Conservation (phyloP, 1,140 invertebrate genomes). For the Anagrus nilaparvatae region DNA sequence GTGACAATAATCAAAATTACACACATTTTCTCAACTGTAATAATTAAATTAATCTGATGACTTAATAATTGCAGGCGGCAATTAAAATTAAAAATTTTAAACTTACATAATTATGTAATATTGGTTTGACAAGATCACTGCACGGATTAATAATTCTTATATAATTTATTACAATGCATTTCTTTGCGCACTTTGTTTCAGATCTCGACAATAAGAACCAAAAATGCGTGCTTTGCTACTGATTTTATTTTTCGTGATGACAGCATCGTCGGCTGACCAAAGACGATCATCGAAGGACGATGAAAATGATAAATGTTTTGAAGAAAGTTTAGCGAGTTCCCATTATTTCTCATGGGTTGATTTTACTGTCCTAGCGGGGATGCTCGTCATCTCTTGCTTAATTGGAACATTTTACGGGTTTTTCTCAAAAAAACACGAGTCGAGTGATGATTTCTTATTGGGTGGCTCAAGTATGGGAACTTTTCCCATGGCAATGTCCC, state of each 20-base stretch:
- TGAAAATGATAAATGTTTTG: conserved; percentile 5
- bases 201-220: conserved; percentile 4
- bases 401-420: conserved; percentile 77
- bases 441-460: conserved; percentile 65
- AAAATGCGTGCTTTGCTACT: conserved; percentile 30
- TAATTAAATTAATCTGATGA: no score
- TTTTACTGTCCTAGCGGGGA: conserved; percentile 57
- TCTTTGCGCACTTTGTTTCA: no score
- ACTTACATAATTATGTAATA: no score
- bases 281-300: conserved; percentile 10
- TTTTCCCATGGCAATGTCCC: conserved; percentile 67
- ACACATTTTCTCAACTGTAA: no score
- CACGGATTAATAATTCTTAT: no score
- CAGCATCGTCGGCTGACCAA: conserved; percentile 34
- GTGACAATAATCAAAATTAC: no score
- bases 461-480: conserved; percentile 66
- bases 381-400: conserved; percentile 61
- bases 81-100: no score
- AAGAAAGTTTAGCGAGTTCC: conserved; percentile 22
- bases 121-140: no score
- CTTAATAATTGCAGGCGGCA: no score
- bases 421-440: conserved; percentile 60
- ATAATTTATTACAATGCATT: no score
- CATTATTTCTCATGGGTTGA: conserved; percentile 54
- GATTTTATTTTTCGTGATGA: conserved; percentile 29